A percentile compares a stretch with the other conserved stretches of the same genome.
phyloP scores from a whole-genome alignment of 2,888 invertebrate species.

The Corbicula japonica region DNA sequence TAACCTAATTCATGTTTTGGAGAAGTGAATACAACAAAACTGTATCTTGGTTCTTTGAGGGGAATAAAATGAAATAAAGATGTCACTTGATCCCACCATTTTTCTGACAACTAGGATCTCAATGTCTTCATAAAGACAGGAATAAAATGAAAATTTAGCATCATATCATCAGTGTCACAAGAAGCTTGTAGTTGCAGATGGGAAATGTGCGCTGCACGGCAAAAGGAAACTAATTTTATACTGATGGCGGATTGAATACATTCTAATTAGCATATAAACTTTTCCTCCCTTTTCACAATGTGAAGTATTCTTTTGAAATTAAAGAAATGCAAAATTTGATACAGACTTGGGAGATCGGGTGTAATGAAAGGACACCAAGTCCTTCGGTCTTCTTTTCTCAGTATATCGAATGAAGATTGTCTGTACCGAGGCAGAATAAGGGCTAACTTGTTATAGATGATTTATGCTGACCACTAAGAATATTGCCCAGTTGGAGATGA shows the following conservation, averaged over 20 bases:
- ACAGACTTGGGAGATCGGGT: not conserved
- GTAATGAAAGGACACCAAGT: constrained; percentile 9
- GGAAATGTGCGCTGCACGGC: too few species aligned
- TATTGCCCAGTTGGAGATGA: constrained; percentile 25
- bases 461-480: constrained; percentile 25
- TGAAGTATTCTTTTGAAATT: constrained; percentile 16
- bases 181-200: too few species aligned
- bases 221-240: too few species aligned
- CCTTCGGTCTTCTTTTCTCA: constrained; percentile 5
- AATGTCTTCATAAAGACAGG: too few species aligned
- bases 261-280: constrained; percentile 34
- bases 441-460: constrained; percentile 23
- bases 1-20: too few species aligned
- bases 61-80: constrained; percentile 7
- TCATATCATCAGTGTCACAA: too few species aligned
- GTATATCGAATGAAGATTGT: constrained; percentile 29
- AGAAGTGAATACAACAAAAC: too few species aligned
- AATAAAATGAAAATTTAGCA: too few species aligned
- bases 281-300: constrained; percentile 3
- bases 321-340: constrained; percentile 19
- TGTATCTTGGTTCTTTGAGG: constrained; percentile 1
- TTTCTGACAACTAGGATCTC: constrained; percentile 8
- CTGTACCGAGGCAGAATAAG: constrained; percentile 13
- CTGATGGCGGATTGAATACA: too few species aligned
- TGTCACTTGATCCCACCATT: constrained; percentile 5